Evolutionary conservation across 1,140 invertebrate genomes (phyloP).

Genomic region (Drosophila dunni): DNA sequence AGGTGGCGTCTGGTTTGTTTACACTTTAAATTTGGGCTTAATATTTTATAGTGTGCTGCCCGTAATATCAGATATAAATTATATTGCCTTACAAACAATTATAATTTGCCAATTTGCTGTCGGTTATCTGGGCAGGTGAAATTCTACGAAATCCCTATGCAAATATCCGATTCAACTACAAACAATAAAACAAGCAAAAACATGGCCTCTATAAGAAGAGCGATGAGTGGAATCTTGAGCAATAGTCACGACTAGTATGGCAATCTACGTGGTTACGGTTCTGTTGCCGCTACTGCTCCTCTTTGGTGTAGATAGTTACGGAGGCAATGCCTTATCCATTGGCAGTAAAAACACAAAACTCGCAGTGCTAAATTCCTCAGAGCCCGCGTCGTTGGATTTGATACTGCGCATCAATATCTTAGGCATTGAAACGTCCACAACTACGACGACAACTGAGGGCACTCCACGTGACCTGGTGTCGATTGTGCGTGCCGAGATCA

Average conservation of each 20-base stretch:
- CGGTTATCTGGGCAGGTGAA: constrained; percentile 46
- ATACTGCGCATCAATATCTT: constrained; percentile 57
- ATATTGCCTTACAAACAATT: constrained; percentile 34
- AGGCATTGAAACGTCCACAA: constrained; percentile 4
- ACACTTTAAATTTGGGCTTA: constrained; percentile 42
- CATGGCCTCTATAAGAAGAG: constrained; percentile 45
- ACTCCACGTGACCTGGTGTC: constrained; percentile 30
- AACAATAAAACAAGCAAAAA: constrained; percentile 41
- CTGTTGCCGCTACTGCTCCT: constrained; percentile 3
- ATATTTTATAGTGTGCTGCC: constrained; percentile 27
- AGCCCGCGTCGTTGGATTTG: constrained; percentile 41
- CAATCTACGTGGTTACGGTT: neutral
- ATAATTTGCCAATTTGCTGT: constrained; percentile 18
- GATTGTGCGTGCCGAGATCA: constrained; percentile 62
- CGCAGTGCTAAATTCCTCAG: constrained; percentile 30
- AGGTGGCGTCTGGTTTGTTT: constrained; percentile 15
- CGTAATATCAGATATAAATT: too few species aligned
- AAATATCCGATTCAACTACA: constrained; percentile 70
- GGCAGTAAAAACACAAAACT: constrained; percentile 31
- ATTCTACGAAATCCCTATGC: constrained; percentile 37
- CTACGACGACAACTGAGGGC: neutral
- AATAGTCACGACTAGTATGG: constrained; percentile 20
- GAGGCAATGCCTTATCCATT: neutral
- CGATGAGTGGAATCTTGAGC: constrained; percentile 5
- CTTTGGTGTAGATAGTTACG: constrained; percentile 8